Evolutionary conservation across 1,140 invertebrate genomes (phyloP).

Genomic region (Aphidius ervi): DNA sequence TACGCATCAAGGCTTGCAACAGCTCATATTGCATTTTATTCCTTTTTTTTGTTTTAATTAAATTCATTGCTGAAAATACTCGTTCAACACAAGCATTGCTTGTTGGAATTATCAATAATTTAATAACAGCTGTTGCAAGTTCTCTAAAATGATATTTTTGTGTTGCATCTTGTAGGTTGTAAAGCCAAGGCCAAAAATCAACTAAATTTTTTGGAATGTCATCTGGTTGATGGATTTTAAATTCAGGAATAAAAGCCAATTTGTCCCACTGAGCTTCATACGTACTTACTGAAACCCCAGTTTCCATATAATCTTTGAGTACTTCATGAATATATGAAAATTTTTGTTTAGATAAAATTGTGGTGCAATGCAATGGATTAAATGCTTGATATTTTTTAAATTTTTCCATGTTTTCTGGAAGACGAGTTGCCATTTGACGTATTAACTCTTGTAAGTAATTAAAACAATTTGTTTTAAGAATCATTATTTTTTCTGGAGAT

Average conservation of each 20-base stretch:
- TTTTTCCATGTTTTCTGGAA: constrained; percentile 6
- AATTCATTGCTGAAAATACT: constrained; percentile 1
- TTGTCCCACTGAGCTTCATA: constrained; percentile 10
- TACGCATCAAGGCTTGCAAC: not conserved
- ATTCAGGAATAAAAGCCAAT: constrained; percentile 1
- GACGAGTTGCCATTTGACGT: not conserved
- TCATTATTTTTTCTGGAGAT: not conserved
- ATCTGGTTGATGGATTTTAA: not conserved
- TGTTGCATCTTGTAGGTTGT: not conserved
- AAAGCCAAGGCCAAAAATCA: constrained; percentile 3
- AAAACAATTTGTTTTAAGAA: not conserved
- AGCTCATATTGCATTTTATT: not conserved
- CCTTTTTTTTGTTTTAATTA: not conserved
- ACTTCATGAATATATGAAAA: not conserved
- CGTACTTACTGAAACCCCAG: not conserved
- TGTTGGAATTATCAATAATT: not conserved
- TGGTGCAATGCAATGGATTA: not conserved
- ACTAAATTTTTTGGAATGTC: not conserved
- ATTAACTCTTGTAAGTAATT: constrained; percentile 2
- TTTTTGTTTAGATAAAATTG: not conserved
- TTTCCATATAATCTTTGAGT: not conserved
- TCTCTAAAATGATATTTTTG: not conserved
- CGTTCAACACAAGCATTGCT: constrained; percentile 6
- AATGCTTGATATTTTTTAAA: constrained; percentile 2
- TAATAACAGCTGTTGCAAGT: not conserved